phyloP scores from a whole-genome alignment of 2,888 invertebrate genomes.

The Odontothrips loti region DNA sequence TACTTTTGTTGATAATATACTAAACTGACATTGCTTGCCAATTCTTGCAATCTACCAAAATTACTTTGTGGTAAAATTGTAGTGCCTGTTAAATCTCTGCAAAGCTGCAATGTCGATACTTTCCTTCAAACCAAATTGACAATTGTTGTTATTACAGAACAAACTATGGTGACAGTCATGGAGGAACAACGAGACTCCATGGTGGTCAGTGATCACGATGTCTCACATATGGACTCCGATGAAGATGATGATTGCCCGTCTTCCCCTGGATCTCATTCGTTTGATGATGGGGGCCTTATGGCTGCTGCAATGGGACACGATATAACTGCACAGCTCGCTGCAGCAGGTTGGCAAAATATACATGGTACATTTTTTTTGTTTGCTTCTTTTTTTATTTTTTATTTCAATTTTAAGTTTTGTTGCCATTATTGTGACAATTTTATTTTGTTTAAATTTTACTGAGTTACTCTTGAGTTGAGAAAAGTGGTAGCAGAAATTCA shows the following conservation, averaged over 20 bases:
- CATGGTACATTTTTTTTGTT: slow-evolving; percentile 45
- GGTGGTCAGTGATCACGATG: slow-evolving; percentile 32
- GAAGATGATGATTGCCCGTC: slow-evolving; percentile 83
- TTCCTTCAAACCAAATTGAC: no score
- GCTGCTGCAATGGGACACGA: slow-evolving; percentile 85
- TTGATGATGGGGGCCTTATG: slow-evolving; percentile 78
- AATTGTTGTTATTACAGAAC: neutral
- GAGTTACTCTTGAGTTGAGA: no score
- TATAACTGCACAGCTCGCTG: slow-evolving; percentile 92
- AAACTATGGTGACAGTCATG: slow-evolving; percentile 32
- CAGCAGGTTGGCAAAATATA: slow-evolving; percentile 71
- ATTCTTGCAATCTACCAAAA: neutral
- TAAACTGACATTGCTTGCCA: neutral
- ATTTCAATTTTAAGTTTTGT: neutral
- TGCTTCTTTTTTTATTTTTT: neutral
- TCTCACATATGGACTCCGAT: slow-evolving; percentile 42
- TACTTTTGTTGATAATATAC: neutral
- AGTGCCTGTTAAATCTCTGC: no score
- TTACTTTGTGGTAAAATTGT: no score
- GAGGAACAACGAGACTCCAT: slow-evolving; percentile 31
- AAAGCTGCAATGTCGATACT: no score
- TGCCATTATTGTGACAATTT: neutral
- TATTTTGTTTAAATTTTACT: neutral
- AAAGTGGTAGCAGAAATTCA: no score
- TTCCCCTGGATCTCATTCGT: slow-evolving; percentile 53